Base-by-base conservation (phyloP, 2,888 invertebrate species). In the Pseudococcus jackbeardsleyi region DNA sequence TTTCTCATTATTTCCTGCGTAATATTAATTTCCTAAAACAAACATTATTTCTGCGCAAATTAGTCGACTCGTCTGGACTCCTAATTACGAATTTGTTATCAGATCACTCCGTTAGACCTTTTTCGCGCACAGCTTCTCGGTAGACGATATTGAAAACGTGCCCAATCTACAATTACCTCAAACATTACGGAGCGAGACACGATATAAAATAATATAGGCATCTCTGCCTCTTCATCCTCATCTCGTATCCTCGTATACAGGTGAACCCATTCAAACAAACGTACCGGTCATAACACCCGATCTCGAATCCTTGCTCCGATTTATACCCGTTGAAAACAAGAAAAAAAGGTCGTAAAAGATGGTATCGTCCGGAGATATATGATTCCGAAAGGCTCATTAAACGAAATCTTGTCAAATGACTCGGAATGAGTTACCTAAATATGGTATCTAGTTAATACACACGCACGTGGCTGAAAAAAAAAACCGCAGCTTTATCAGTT, bases 351-450 rank as follows among this genome's bases (percentile, higher is more conserved):
- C 79, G 79, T 82, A 46, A 46, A 26, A 82, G 79, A 82, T 82
- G 79, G 19, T 82, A 82, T 82, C 79, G 46, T 17, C 46, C 17
- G 15, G 42, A 33, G 33, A 33, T 82, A 82, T 82, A 82, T 82
- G 79, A 82, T 82, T 82, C 79, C 79, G 19, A 82, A 82, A 82
- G 79, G 79, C 46, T 82, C 79, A 46, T 82, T 82, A 82, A 82
- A 82, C 19, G 79, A 82, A 82, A 19, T 82, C 79, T 46, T 82
- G 79, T 82, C 79, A 82, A 82, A 82, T 82, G 79, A 82, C 79
- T 82, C 46, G 79, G 79, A 82, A 82, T 46, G 79, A 82, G 79
- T 82, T 82, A 82, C 79, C 79, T 19, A 82, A 82, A 82, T 82
- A 82, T 82, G 79, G 79, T 82, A 82, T 46, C 79, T 82, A 82